A percentile compares a stretch with the other conserved stretches of the same genome.
These are phyloP conservation scores for Timema podura DNA, from an alignment of 2,888 invertebrate genomes.

Conservation along the genomic window DNA sequence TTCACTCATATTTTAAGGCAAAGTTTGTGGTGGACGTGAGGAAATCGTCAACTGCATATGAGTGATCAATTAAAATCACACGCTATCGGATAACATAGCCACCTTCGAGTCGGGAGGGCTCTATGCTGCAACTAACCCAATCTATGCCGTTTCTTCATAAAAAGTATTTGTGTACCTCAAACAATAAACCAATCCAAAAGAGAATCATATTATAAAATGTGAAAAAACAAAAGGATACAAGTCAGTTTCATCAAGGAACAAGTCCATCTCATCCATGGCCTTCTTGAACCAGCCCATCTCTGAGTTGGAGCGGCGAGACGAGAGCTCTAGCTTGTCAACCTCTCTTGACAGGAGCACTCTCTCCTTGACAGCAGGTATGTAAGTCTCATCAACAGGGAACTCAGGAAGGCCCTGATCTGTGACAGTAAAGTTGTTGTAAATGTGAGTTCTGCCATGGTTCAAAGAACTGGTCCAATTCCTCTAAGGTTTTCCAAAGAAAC, in stretches of 20 bases:
- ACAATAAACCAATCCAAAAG: neutral
- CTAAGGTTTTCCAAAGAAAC: too few species aligned
- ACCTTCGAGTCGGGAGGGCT: too few species aligned
- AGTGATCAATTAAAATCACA: too few species aligned
- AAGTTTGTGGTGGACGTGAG: too few species aligned
- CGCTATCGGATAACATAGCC: too few species aligned
- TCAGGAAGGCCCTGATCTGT: conserved; percentile 75
- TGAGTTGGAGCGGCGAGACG: conserved; percentile 57
- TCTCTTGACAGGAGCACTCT: conserved; percentile 73
- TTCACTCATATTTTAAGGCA: too few species aligned
- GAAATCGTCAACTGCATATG: too few species aligned
- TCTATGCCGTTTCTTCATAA: neutral
- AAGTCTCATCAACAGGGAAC: conserved; percentile 68
- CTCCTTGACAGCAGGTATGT: conserved; percentile 62
- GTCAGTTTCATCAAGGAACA: conserved; percentile 71
- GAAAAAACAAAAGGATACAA: conserved; percentile 33
- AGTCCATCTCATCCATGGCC: conserved; percentile 86
- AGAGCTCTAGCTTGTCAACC: conserved; percentile 68
- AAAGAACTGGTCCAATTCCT: too few species aligned
- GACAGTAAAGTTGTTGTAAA: conserved; percentile 34
- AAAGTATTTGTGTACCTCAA: neutral
- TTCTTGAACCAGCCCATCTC: conserved; percentile 82
- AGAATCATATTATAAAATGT: neutral
- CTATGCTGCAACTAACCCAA: neutral
- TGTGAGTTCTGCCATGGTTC: too few species aligned